These are phyloP conservation scores for Spongilla lacustris DNA, from an alignment of 37 sponge, comb jelly and placozoan genomes.

Conservation along the genomic window DNA sequence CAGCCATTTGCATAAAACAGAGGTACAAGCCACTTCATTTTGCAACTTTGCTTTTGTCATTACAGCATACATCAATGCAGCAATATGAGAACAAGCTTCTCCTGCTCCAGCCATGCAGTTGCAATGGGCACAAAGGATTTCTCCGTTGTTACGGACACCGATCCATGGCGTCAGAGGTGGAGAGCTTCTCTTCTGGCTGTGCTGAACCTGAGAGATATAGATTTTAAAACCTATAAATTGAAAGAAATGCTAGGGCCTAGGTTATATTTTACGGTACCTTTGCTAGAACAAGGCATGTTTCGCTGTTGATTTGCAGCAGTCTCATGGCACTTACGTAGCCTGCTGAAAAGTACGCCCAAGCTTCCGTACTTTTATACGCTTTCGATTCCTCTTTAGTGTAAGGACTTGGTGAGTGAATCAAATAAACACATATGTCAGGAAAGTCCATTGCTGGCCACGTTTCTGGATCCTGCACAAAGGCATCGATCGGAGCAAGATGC, in stretches of 20 bases:
- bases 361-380: constrained; percentile 36
- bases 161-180: not conserved
- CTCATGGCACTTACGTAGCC: too few relatives aligned
- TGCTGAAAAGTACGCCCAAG: not conserved
- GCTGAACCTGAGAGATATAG: not conserved
- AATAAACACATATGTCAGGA: constrained; percentile 39
- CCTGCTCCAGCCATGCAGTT: not conserved
- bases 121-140: not conserved
- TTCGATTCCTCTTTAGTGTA: constrained; percentile 33
- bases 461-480: too few relatives aligned
- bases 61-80: not conserved
- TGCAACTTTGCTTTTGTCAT: not conserved
- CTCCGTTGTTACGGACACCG: not conserved
- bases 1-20: not conserved
- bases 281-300: too few relatives aligned
- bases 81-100: not conserved
- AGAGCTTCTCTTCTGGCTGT: not conserved
- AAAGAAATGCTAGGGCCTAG: too few relatives aligned
- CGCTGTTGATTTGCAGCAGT: too few relatives aligned
- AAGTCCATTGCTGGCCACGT: constrained; percentile 10
- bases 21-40: not conserved
- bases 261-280: too few relatives aligned
- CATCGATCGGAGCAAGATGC: too few relatives aligned
- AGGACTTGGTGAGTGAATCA: constrained; percentile 26
- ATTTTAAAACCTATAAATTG: too few relatives aligned